Evolutionary conservation across 2,888 invertebrate species (phyloP), one percentile per base, ranked within the genome.

Genomic region (Parelbella ahira): DNA sequence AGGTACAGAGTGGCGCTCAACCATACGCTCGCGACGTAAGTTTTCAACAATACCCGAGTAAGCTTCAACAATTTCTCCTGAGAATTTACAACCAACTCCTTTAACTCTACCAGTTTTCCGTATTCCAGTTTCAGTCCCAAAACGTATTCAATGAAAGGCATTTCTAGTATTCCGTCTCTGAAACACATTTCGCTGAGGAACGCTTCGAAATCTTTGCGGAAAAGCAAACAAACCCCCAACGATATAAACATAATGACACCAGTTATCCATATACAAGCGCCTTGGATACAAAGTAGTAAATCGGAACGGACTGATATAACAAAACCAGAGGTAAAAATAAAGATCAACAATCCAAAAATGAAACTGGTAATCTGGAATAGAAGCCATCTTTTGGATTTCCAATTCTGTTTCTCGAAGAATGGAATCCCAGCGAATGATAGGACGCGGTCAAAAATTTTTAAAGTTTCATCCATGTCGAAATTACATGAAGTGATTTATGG

Each of bases 181-280:
- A 81, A 82, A 0, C 51, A 71, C 67, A 81, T 74, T 43, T 84
- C 80, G 2, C 58, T 50, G 0, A 87, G 50, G 36, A 81, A 83
- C 1, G 25, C 37, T 4, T 75, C 54, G 30, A 86, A 76, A 18
- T 79, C 50, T 0, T 56, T 58, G 11, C 76, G 62, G 44, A 75
- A 86, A 37, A 69, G 12, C 8, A 83, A 49, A 10, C 78, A 83
- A 1, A 86, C 54, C 0, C 63, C 66, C 1, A 83, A 51, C 0
- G 79, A 70, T 4, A 82, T 75, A 0, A 74, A 73, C 75, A 82
- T 77, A 1, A 83, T 79, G 0, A 80, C 60, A 1, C 78, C 81
- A 0, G 84, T 84, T 0, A 74, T 69, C 83, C 86, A 87, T 21
- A 84, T 68, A 42, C 80, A 78, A n/a, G 79, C 75, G 0, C 78